Evolutionary conservation across 2,888 invertebrate species (phyloP).

Genomic region (Ctenicera cuprea): DNA sequence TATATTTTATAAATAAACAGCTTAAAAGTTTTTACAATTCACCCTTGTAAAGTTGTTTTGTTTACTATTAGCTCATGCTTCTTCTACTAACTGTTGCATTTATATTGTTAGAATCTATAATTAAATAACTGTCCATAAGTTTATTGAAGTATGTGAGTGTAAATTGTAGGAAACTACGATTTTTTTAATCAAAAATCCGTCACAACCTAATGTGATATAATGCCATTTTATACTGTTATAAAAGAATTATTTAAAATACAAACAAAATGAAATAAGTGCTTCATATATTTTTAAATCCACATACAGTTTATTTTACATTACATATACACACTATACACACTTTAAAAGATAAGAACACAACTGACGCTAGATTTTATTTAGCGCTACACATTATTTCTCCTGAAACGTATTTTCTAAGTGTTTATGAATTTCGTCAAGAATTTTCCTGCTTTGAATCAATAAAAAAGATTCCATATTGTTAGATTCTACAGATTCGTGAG

Average conservation of each 20-base stretch:
- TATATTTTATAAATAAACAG: slow-evolving; percentile 49
- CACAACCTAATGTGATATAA: slow-evolving; percentile 69
- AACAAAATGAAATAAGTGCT: slow-evolving; percentile 36
- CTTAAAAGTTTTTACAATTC: slow-evolving; percentile 33
- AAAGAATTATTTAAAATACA: slow-evolving; percentile 59
- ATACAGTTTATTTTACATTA: background rate
- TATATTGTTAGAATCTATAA: slow-evolving; percentile 15
- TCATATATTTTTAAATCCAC: slow-evolving; percentile 18
- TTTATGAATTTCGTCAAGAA: slow-evolving; percentile 35
- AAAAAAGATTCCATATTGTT: slow-evolving; percentile 29
- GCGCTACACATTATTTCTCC: background rate
- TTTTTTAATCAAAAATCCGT: slow-evolving; percentile 63
- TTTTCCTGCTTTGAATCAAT: slow-evolving; percentile 34
- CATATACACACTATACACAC: too few species aligned
- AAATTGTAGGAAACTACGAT: slow-evolving; percentile 41
- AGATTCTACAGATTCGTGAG: background rate
- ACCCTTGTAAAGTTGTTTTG: slow-evolving; percentile 28
- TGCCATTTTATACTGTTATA: slow-evolving; percentile 69
- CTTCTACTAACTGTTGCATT: slow-evolving; percentile 34
- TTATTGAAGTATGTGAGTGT: slow-evolving; percentile 38
- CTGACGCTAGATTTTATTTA: too few species aligned
- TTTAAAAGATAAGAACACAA: too few species aligned
- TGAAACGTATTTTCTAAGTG: slow-evolving; percentile 26
- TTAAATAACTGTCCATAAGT: slow-evolving; percentile 41
- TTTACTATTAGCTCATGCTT: slow-evolving; percentile 37